Evolutionary conservation across 1,140 invertebrate species (phyloP).

Genomic region (Drosophila ogumai): DNA sequence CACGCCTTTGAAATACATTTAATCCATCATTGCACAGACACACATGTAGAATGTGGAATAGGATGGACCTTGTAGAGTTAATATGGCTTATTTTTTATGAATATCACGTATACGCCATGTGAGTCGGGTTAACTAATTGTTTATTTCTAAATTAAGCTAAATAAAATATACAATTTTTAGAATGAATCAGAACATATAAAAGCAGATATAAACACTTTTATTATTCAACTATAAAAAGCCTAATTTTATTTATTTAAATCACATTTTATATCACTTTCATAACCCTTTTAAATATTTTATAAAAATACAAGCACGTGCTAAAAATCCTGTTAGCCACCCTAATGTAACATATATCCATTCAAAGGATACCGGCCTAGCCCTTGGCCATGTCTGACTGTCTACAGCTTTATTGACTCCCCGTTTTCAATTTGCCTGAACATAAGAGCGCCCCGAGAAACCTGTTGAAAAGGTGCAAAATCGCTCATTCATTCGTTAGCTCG

Average conservation of each 20-base stretch:
- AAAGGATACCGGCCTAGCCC: constrained; percentile 41
- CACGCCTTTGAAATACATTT: constrained; percentile 83
- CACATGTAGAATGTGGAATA: constrained; percentile 15
- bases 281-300: constrained; percentile 2
- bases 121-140: rapidly evolving
- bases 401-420: constrained; percentile 75
- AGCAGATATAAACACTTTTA: background rate
- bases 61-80: constrained; percentile 3
- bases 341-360: constrained; percentile 11
- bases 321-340: constrained; percentile 7
- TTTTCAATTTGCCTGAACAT: constrained; percentile 70
- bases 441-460: constrained; percentile 49
- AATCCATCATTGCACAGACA: constrained; percentile 73
- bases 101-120: background rate
- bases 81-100: background rate
- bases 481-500: constrained; percentile 53
- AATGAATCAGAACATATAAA: background rate
- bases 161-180: background rate
- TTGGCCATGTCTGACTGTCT: constrained; percentile 58
- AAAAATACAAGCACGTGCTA: background rate
- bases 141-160: background rate
- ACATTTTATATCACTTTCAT: background rate
- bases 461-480: constrained; percentile 82
- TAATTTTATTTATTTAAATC: background rate
- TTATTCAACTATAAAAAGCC: background rate